Base-by-base conservation (phyloP, 2,888 invertebrate species). In the Hylaea fasciaria region DNA sequence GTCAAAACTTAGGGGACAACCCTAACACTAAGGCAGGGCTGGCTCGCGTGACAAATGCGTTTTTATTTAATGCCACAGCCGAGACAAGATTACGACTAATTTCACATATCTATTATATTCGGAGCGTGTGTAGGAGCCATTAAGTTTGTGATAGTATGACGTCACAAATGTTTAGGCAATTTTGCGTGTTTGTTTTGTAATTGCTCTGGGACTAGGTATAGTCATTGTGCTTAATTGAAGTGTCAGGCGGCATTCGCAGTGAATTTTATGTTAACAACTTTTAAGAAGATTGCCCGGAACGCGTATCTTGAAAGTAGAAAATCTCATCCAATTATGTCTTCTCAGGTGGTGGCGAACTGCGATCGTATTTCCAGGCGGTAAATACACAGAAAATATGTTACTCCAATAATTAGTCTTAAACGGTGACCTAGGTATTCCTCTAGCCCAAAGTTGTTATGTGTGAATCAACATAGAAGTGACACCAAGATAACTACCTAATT, bases 21-120 rank as follows among this genome's bases (percentile, higher is more conserved):
- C 75, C 71, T 60, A 29, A 29, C 47, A 12, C 50, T 44, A 35
- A 55, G 29, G 13, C 64, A 85, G 83, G 86, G 83, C 57, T 82
- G 81, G 60, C 67, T 83, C 81, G 83, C 85, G 83, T 83, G 82
- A 82, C 83, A 68, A 78, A 85, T 78, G 62, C 59, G 40, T 70
- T 80, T 78, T 80, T 80, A 78, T 80, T 80, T 81, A 78, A 77
- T 78, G 17, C 44, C 53, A n/a, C 50, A 28, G 43, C 35, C 41
- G 55, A 66, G 66, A 73, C 73, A 74, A 78, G 70, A 77, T 65
- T 70, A 67, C 62, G 55, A 53, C 78, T 79, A 81, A 82, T 81
- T 79, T 76, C 65, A 57, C 58, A 60, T 60, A 60, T 61, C 61
- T 52, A 51, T 61, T 51, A 58, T 55, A 49, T 50, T 57, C 45